Conservation (phyloP, 2,113 vertebrate genomes). For the Corythornis vintsioides region DNA sequence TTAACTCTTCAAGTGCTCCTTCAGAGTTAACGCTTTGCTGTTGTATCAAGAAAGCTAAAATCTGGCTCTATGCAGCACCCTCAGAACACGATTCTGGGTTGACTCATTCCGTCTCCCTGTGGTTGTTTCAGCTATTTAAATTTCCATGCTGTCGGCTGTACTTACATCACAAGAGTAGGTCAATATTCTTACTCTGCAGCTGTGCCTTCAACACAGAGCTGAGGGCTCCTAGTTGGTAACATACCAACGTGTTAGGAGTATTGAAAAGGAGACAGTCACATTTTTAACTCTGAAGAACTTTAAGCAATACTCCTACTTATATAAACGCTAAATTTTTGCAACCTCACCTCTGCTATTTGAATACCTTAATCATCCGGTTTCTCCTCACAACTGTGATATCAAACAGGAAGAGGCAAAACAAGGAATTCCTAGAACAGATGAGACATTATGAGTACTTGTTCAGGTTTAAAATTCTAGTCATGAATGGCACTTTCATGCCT, state of each 20-base stretch:
- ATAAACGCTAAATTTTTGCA: neutral
- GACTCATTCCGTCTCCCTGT: neutral
- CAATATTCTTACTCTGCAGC: neutral
- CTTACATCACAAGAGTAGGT: rapidly evolving
- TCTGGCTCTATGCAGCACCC: neutral
- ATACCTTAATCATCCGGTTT: neutral
- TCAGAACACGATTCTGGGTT: neutral
- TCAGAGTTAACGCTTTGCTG: neutral
- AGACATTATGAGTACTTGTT: neutral
- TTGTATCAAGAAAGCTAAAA: neutral
- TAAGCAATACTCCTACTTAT: neutral
- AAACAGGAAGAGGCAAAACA: neutral
- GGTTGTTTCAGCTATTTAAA: neutral
- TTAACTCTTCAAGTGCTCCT: neutral
- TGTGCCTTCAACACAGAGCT: neutral
- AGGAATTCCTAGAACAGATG: neutral
- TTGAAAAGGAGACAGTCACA: neutral
- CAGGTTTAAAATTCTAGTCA: neutral
- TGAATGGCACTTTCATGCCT: neutral
- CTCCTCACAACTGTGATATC: neutral
- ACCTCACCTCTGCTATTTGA: neutral
- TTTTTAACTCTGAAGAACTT: neutral
- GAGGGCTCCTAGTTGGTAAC: neutral
- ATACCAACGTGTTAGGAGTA: neutral
- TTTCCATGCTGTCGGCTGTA: neutral